phyloP scores from a whole-genome alignment of 2,888 invertebrate species.

The Apotomis capreana region DNA sequence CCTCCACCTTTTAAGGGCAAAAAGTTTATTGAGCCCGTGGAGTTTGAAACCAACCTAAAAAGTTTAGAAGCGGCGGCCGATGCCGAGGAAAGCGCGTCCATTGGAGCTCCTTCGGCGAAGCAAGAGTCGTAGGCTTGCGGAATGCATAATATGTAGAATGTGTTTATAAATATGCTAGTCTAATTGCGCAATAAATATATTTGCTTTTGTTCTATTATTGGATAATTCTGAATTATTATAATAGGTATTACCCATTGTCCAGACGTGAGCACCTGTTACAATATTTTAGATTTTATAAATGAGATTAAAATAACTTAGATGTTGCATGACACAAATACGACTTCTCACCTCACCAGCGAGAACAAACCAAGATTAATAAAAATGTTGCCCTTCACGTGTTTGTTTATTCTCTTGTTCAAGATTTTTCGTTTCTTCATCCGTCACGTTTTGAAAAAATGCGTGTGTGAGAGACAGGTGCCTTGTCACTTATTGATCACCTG shows the following conservation, averaged over 20 bases:
- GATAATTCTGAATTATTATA: neutral
- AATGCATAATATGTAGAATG: conserved; percentile 20
- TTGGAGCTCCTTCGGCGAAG: conserved; percentile 66
- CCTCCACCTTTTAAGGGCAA: conserved; percentile 92
- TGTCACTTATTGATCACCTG: no score
- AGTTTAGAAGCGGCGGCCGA: conserved; percentile 65
- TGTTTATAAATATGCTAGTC: conserved; percentile 25
- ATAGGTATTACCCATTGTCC: neutral
- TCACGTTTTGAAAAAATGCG: no score
- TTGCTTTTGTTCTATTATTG: neutral
- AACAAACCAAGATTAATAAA: no score
- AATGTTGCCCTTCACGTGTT: no score
- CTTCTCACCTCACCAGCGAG: no score
- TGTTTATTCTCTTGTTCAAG: no score
- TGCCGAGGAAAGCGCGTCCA: conserved; percentile 45
- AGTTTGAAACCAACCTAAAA: conserved; percentile 87
- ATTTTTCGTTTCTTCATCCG: no score
- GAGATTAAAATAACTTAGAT: no score
- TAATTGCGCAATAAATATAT: conserved; percentile 29
- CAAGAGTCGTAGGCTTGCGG: conserved; percentile 44
- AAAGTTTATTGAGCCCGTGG: conserved; percentile 89
- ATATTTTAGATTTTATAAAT: no score
- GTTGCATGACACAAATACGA: no score
- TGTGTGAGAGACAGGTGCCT: no score
- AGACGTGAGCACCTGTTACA: no score